Evolutionary conservation across 2,113 vertebrate species (phyloP).

Genomic region (Oenanthe melanoleuca): DNA sequence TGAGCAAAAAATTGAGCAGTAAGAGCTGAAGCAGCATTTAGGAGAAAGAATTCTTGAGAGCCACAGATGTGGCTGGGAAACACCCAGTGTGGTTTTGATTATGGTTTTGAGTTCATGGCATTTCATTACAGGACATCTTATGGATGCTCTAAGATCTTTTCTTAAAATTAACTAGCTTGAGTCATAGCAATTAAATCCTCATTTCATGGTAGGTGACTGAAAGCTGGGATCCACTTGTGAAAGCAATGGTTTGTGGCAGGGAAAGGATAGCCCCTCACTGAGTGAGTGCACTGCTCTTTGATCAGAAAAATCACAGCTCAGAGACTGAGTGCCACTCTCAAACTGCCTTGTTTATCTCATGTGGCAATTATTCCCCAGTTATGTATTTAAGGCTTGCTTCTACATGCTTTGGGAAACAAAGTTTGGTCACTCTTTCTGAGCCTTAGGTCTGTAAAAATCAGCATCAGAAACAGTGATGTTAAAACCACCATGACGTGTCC

Average conservation of each 20-base stretch:
- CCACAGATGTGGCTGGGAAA: background rate
- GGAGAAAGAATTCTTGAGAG: background rate
- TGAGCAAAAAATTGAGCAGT: background rate
- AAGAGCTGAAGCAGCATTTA: background rate
- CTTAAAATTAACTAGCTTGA: background rate
- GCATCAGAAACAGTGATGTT: background rate
- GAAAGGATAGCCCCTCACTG: background rate
- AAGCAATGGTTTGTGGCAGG: background rate
- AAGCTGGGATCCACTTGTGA: background rate
- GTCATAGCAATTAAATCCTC: background rate
- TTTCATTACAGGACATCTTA: background rate
- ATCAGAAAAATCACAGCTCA: background rate
- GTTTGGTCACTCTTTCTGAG: background rate
- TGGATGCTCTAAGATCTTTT: background rate
- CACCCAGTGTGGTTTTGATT: background rate
- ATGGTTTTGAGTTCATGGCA: background rate
- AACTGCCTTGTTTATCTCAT: background rate
- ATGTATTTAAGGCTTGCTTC: background rate
- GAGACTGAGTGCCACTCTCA: background rate
- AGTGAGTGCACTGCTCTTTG: background rate
- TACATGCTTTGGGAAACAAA: background rate
- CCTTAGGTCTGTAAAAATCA: background rate
- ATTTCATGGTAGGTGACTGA: background rate
- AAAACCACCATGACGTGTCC: rapidly evolving
- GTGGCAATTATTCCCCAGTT: background rate